phyloP scores from a whole-genome alignment of 2,797 vertebrate species.

The Fistularia commersonii region DNA sequence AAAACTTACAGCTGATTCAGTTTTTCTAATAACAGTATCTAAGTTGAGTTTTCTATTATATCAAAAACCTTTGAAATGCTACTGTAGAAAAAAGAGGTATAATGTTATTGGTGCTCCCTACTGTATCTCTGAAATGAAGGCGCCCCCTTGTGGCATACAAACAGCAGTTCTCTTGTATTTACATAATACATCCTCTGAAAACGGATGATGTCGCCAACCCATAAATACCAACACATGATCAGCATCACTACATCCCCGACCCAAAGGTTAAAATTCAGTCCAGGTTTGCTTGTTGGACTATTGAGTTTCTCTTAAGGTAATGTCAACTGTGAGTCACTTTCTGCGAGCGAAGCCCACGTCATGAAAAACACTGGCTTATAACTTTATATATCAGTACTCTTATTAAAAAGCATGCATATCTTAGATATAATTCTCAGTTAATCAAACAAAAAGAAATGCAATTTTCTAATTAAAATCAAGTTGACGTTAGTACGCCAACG shows the following conservation, averaged over 20 bases:
- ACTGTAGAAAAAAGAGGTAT: constrained; percentile 83
- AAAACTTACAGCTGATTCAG: constrained; percentile 60
- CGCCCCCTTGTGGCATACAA: constrained; percentile 76
- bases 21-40: constrained; percentile 68
- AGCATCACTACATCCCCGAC: constrained; percentile 21
- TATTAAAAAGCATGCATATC: constrained; percentile 79
- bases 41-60: constrained; percentile 68
- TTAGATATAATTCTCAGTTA: constrained; percentile 68
- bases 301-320: background rate
- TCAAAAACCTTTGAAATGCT: constrained; percentile 77
- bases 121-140: constrained; percentile 67
- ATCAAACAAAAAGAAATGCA: constrained; percentile 63
- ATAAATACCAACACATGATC: constrained; percentile 43
- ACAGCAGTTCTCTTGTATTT: constrained; percentile 74
- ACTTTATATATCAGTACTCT: constrained; percentile 66
- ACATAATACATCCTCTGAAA: constrained; percentile 63
- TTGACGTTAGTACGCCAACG: constrained; percentile 61
- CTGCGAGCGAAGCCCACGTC: constrained; percentile 5
- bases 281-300: background rate
- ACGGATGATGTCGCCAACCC: constrained; percentile 57
- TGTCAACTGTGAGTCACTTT: too few relatives aligned
- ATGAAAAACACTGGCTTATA: constrained; percentile 61
- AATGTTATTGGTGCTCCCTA: constrained; percentile 73
- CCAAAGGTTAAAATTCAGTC: constrained; percentile 36
- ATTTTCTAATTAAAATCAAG: constrained; percentile 61